Percentiles rank a stretch among this genome's conserved stretches.
phyloP scores from a whole-genome alignment of 1,140 invertebrate genomes.

The Panagrolaimus sp. region DNA sequence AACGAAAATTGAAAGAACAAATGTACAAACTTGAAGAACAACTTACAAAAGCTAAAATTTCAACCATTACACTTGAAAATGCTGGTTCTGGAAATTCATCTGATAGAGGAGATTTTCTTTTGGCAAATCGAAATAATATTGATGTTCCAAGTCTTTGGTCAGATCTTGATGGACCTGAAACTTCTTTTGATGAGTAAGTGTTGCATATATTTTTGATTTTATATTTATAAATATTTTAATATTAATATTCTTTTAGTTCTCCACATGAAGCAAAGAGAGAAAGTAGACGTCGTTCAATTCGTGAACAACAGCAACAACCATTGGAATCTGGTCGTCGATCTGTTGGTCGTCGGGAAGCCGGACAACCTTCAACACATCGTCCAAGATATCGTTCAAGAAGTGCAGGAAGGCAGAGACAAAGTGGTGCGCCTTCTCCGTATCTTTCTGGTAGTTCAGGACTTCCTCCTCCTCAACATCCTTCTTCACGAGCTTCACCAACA shows the following conservation, averaged over 20 bases:
- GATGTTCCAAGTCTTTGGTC: background rate
- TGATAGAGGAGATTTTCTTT: background rate
- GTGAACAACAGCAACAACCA: no score
- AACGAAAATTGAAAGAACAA: conserved; percentile 8
- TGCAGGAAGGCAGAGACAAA: background rate
- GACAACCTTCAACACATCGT: background rate
- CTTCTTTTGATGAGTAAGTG: background rate
- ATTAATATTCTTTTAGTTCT: no score
- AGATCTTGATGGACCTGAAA: conserved; percentile 1
- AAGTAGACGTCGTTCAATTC: no score
- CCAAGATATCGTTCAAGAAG: background rate
- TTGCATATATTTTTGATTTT: background rate
- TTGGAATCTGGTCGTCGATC: conserved; percentile 8
- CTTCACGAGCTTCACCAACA: background rate
- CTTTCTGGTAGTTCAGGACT: background rate
- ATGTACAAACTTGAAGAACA: background rate
- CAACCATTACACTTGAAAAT: background rate
- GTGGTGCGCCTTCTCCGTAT: background rate
- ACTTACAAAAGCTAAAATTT: background rate
- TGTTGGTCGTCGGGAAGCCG: background rate
- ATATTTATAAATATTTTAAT: no score
- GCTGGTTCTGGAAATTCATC: background rate
- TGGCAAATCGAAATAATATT: background rate
- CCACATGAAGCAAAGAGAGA: no score
- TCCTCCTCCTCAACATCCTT: background rate